Evolutionary conservation across 2,113 vertebrate species (phyloP).

Genomic region (Clarias gariepinus): DNA sequence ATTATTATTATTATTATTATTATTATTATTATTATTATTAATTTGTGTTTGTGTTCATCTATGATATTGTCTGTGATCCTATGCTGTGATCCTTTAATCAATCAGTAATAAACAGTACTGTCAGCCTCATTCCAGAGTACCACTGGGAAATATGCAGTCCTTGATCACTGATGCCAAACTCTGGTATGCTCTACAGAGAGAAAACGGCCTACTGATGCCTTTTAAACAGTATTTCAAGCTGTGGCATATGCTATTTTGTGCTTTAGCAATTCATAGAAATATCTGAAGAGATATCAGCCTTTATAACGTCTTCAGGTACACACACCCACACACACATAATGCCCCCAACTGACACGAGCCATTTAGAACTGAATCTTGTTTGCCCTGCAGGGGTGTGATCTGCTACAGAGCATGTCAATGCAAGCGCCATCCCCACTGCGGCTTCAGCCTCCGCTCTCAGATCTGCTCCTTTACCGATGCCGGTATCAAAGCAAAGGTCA

Average conservation of each 20-base stretch:
- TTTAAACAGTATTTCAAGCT: slow-evolving; percentile 10
- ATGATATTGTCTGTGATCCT: background rate
- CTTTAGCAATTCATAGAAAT: background rate
- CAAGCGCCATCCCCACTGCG: slow-evolving; percentile 16
- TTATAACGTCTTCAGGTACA: slow-evolving; percentile 4
- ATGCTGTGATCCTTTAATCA: background rate
- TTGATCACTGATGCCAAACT: background rate
- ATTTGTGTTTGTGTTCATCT: background rate
- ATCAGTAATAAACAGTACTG: background rate
- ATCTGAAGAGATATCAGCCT: slow-evolving; percentile 18
- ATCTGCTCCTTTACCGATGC: slow-evolving; percentile 9
- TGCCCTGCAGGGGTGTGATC: slow-evolving; percentile 32
- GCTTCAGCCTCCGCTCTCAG: slow-evolving; percentile 29
- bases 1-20: background rate
- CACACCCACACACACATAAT: slow-evolving; percentile 11
- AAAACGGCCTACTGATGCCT: background rate
- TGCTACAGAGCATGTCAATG: slow-evolving; percentile 28
- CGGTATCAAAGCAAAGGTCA: slow-evolving; percentile 43
- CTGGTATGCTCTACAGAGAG: background rate
- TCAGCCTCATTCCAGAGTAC: background rate
- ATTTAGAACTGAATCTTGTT: slow-evolving; percentile 28
- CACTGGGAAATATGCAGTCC: background rate
- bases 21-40: background rate
- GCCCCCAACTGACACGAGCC: slow-evolving; percentile 13
- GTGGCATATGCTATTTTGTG: background rate